These are phyloP conservation scores for Chirona hameri DNA, from an alignment of 2,888 invertebrate genomes.

Conservation along the genomic window DNA sequence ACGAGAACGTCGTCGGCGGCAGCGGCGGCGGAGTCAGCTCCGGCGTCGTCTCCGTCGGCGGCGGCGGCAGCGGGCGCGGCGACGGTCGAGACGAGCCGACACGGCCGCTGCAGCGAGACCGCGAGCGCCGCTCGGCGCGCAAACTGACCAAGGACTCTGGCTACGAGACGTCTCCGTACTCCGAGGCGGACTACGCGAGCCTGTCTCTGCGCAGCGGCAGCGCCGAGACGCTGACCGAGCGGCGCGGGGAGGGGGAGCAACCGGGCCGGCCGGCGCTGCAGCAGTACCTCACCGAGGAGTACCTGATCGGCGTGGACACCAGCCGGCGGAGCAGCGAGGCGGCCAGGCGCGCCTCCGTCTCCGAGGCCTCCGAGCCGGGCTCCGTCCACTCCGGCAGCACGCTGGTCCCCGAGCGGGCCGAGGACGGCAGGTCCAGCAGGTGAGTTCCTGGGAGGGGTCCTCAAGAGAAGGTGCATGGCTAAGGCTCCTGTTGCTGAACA, in stretches of 20 bases:
- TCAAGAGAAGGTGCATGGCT: too few species aligned
- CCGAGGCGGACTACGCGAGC: constrained; percentile 37
- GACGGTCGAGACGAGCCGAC: not conserved
- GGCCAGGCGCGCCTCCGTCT: constrained; percentile 2
- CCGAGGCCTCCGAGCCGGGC: constrained; percentile 23
- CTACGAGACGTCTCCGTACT: constrained; percentile 42
- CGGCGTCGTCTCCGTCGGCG: too few species aligned
- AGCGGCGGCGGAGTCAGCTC: not conserved
- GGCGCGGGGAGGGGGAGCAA: not conserved
- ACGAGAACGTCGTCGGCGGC: constrained; percentile 31
- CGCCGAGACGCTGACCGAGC: constrained; percentile 26
- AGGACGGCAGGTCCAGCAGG: constrained; percentile 1
- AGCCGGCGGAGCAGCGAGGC: not conserved
- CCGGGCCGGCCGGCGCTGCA: not conserved
- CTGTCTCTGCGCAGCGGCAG: constrained; percentile 33
- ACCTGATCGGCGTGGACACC: constrained; percentile 24
- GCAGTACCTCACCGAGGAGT: constrained; percentile 25
- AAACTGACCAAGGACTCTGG: constrained; percentile 45
- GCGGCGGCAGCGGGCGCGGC: not conserved
- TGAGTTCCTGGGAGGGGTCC: not conserved
- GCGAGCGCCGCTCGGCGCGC: constrained; percentile 42
- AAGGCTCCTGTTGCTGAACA: too few species aligned
- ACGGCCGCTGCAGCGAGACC: constrained; percentile 35
- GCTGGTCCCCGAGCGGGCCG: not conserved
- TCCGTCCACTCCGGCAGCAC: constrained; percentile 23